Base-by-base conservation (phyloP, 2,797 vertebrate genomes). In the Bovichtus diacanthus region DNA sequence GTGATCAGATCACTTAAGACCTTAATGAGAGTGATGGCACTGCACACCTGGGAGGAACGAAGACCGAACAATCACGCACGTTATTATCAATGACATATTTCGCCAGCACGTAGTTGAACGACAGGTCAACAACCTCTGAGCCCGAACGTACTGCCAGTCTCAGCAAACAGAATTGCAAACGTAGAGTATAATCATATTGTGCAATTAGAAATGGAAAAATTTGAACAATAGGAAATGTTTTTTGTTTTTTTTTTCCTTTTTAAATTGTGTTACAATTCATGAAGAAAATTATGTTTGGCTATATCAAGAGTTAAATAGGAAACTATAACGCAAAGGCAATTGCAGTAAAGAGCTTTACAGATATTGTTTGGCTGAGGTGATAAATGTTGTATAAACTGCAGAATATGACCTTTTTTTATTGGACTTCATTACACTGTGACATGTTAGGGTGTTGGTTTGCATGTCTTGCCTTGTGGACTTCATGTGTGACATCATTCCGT, bases 101-200 rank as follows among this genome's bases (percentile, higher is more conserved):
- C 0, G 0, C 51, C 74, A 73, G 74, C 1, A 5, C 25, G 59
- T 10, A 44, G 63, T 62, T 85, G 72, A 85, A 79, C 49, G 9
- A 4, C 8, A 84, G 80, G 84, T 91, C 80, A 87, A 60, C 50
- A 59, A 82, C 78, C 81, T 78, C 56, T n/a, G 49, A 82, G 51
- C 23, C 7, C 39, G 56, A 76, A 19, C 62, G 10, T 41, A 18
- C 55, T 25, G 31, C 55, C 43, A 53, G 49, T 47, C 19, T 46
- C 13, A 31, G n/a, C 46, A 43, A 67, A 47, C 5, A 38, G 6
- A 54, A 58, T 12, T 16, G 27, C 15, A 64, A 49, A 36, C 44
- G 43, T 43, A 16, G 27, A 29, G 9, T 44, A 19, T 12, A 16
- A 31, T 49, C 18, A 27, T 9, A 36, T 19, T 66, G 49, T 56